Percentiles rank a stretch among this genome's conserved stretches.
These are phyloP conservation scores for Crotalus viridis DNA, from an alignment of 2,113 vertebrate genomes.

Conservation along the genomic window DNA sequence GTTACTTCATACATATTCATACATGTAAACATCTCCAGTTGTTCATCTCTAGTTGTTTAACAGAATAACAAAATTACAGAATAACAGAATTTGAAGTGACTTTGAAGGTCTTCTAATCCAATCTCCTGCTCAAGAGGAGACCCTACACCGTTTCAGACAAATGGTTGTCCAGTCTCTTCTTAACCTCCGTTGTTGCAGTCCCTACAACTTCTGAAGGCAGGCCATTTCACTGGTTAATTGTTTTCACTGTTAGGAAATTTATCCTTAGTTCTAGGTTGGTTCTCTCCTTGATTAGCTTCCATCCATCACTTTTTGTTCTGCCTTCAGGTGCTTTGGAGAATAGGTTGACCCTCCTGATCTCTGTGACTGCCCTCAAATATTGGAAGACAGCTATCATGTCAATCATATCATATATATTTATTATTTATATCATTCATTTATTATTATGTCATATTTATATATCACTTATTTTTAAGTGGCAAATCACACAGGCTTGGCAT, in stretches of 20 bases:
- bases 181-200: neutral
- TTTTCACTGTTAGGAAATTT: neutral
- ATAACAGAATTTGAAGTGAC: neutral
- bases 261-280: neutral
- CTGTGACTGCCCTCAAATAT: neutral
- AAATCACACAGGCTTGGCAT: neutral
- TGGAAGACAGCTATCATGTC: neutral
- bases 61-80: neutral
- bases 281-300: neutral
- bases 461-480: neutral
- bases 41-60: neutral
- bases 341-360: neutral
- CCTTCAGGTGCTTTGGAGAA: neutral
- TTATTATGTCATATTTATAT: no score
- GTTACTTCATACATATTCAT: neutral
- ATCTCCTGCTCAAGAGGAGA: neutral
- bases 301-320: neutral
- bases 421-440: no score
- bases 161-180: neutral
- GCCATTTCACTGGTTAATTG: neutral
- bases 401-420: neutral
- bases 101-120: neutral
- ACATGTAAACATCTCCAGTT: neutral
- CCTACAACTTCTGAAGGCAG: neutral
- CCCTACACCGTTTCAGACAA: neutral